Conservation (phyloP, 2,888 invertebrate genomes). For the Patella ulyssiponensis region DNA sequence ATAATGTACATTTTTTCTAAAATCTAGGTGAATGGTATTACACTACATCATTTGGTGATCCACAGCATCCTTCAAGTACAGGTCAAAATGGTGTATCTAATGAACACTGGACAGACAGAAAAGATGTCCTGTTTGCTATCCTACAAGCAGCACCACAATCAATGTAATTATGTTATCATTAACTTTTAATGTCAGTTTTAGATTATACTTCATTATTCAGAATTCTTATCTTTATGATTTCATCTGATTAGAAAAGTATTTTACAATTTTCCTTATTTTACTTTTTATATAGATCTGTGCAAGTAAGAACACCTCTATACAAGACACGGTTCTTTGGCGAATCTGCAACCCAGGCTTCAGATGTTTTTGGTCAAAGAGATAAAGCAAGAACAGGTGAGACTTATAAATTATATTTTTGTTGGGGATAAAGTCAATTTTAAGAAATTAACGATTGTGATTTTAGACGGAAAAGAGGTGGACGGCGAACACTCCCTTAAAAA, state of each 20-base stretch:
- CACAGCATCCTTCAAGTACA: not conserved
- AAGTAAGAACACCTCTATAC: slow-evolving; percentile 20
- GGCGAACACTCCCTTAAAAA: too few species aligned
- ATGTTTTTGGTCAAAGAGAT: slow-evolving; percentile 15
- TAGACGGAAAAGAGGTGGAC: too few species aligned
- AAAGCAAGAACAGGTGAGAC: slow-evolving; percentile 25
- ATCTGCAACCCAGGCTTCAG: slow-evolving; percentile 12
- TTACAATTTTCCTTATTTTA: too few species aligned
- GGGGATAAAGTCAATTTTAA: too few species aligned
- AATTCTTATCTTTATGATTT: too few species aligned
- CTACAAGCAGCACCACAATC: slow-evolving; percentile 13
- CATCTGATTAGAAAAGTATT: too few species aligned
- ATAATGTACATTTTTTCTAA: too few species aligned
- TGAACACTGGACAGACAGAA: slow-evolving; percentile 9
- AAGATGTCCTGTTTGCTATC: slow-evolving; percentile 11
- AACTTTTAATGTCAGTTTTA: not conserved
- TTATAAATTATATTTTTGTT: too few species aligned
- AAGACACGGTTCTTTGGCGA: slow-evolving; percentile 20
- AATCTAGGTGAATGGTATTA: slow-evolving; percentile 18
- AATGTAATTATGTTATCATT: slow-evolving; percentile 4
- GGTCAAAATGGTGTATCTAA: not conserved
- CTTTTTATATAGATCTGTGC: slow-evolving; percentile 17
- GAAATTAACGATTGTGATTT: too few species aligned
- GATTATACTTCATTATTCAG: too few species aligned
- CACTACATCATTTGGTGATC: slow-evolving; percentile 17